Base-by-base conservation (phyloP, 2,888 invertebrate species). In the Pegoplata infirma region DNA sequence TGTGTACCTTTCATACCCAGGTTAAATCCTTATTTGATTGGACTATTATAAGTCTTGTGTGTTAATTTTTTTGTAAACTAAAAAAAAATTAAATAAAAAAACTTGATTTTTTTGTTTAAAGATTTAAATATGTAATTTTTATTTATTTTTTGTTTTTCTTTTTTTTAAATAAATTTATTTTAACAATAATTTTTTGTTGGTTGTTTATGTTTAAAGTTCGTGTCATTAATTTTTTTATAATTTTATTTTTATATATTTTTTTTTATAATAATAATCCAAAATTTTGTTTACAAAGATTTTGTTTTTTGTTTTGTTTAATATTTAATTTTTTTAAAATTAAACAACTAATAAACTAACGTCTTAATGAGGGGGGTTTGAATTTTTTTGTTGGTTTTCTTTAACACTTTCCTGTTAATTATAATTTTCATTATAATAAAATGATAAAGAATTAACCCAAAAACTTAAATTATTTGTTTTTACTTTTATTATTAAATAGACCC, bases 301-400 rank as follows among this genome's bases (percentile, higher is more conserved):
- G 12, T 49, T 12, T n/a, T n/a, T n/a, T 6, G 21, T 21, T 49
- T 49, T 21, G 5, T 49, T 19, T n/a, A n/a, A n/a, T n/a, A n/a
- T n/a, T 12, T 23, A 49, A 21, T 21, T 21, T n/a, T n/a, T n/a
- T 49, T 49, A 21, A 14, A 21, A 12, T 64, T 76, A 68, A 76
- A 64, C 68, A 76, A 76, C 68, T 76, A 76, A 64, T 76, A 76
- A 76, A 76, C 63, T 76, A 76, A 76, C 68, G 75, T 76, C 68
- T 76, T 75, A 72, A 40, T 32, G 40, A 49, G 44, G 71, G 51
- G 19, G 14, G 44, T 2, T 40, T 25, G n/a, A n/a, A n/a, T n/a
- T 25, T 25, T 25, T 3, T 25, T 25, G 25, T 25, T 40, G 12
- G 36, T 40, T 12, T 40, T 36, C 36, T 36, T 36, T 40, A 40